Evolutionary conservation across 1,140 invertebrate genomes (phyloP), one percentile per base, ranked within the genome.

Genomic region (Diuraphis noxia): DNA sequence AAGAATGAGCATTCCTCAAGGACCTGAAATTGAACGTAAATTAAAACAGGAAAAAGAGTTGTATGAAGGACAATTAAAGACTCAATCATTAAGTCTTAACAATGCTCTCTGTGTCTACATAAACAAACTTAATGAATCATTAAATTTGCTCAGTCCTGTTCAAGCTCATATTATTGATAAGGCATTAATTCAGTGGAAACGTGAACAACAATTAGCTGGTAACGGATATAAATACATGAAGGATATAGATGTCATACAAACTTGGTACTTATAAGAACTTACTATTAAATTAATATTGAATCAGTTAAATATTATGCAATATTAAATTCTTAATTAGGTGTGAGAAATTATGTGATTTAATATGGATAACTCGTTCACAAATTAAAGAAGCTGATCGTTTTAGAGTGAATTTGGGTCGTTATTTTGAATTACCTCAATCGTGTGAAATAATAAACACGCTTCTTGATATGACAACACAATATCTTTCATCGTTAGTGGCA

Each of bases 161-260:
- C 89, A 91, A 91, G 56, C 41, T 91, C 89, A 91, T 91, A 81
- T 92, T 30, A 82, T 99, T 1, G 97, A 99, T 93, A 97, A 97
- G 81, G 97, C 99, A 94, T 94, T 99, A 9, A 98, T 98, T 91
- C 95, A 95, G 77, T 99, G 98, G 98, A 98, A 98, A 93, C 95
- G 98, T 43, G 97, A 98, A 92, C 98, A 99, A 93, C 98, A 99
- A 93, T 94, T 99, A 49, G 96, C 97, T 38, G 98, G 98, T 8
- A 99, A 99, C 94, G 98, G 98, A 1, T 96, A 97, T 0, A 95
- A 95, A 2, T 97, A 98, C 93, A 96, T 96, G 92, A 96, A 94
- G 88, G 94, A 96, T 93, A 94, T 99, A 56, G 98, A 99, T 93
- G 95, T 96, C 3, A 97, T 99, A 92, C 98, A 99, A 94, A 96